Base-by-base conservation (phyloP, 2,888 invertebrate species). In the Trachelus tabidus region DNA sequence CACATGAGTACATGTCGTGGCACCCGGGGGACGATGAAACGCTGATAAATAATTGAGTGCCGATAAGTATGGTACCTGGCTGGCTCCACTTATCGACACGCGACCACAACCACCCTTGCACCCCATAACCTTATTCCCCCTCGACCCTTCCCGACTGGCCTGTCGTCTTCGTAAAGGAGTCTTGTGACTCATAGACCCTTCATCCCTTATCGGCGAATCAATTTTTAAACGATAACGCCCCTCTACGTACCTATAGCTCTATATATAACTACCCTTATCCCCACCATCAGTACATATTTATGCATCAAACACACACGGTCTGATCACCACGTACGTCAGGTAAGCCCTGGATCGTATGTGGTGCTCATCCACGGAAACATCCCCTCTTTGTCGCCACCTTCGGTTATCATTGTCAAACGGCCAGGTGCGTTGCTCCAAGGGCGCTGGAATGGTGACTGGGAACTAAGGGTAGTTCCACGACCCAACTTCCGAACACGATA, bases 401-500 rank as follows among this genome's bases (percentile, higher is more conserved):
- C 40, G 2, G 15, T 40, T 40, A 15, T 40, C 15, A 15, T 40
- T 40, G 40, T 40, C 40, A 15, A 15, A 15, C 15, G 40, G 6
- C 40, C 40, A 40, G 40, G 40, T 40, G 40, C 40, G 40, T 40
- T 0, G 40, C 34, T 31, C 68, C 15, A 40, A 40, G 40, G 40
- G 40, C 6, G 15, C 40, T 40, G 40, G 15, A 40, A 40, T 6
- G 40, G 40, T 40, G 40, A 40, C 40, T 15, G 40, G 40, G 40
- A 40, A 40, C 40, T 40, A 40, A 15, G 40, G 40, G 40, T 40
- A 40, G 40, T 40, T 40, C 40, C 40, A 6, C 40, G 15, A 40
- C 15, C 84, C 84, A 87, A 87, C 87, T 88, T 87, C 83, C 83
- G 86, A 88, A 88, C 87, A 88, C 86, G 87, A 83, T 88, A 88